phyloP scores from a whole-genome alignment of 2,888 invertebrate species.

The Drosophila recens region DNA sequence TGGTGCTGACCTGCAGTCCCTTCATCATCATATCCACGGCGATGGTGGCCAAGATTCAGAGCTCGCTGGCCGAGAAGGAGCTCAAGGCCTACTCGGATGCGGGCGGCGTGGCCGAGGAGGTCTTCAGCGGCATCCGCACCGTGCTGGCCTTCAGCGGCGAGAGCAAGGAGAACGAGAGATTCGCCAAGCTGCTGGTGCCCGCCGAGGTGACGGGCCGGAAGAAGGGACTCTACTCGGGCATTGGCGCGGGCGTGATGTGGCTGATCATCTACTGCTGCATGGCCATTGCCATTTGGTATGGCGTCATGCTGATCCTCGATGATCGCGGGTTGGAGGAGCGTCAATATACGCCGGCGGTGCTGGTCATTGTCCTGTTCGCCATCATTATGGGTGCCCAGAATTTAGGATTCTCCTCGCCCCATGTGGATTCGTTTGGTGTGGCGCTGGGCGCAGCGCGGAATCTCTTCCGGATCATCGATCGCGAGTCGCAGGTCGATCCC shows the following conservation, averaged over 20 bases:
- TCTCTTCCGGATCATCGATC: conserved; percentile 91
- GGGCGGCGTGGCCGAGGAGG: conserved; percentile 92
- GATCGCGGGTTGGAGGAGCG: conserved; percentile 87
- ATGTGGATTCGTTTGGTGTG: conserved; percentile 90
- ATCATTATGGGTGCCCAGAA: conserved; percentile 92
- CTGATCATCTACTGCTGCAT: conserved; percentile 91
- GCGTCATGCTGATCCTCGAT: conserved; percentile 89
- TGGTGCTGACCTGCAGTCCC: conserved; percentile 92
- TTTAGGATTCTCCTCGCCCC: conserved; percentile 91
- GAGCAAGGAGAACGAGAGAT: conserved; percentile 89
- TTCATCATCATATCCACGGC: conserved; percentile 91
- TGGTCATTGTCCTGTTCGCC: conserved; percentile 92
- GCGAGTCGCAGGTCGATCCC: conserved; percentile 90
- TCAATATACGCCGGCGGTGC: conserved; percentile 89
- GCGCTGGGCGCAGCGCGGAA: conserved; percentile 91
- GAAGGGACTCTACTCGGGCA: conserved; percentile 88
- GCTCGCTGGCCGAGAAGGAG: conserved; percentile 89
- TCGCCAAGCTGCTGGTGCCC: conserved; percentile 86
- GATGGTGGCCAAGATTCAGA: conserved; percentile 90
- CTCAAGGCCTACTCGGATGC: conserved; percentile 91
- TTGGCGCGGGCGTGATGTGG: conserved; percentile 91
- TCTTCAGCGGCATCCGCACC: conserved; percentile 90
- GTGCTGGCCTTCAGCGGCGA: conserved; percentile 93
- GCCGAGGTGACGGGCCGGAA: conserved; percentile 88
- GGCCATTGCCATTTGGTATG: conserved; percentile 92